These are phyloP conservation scores for Amorpha juglandis DNA, from an alignment of 2,888 invertebrate species.

Conservation along the genomic window DNA sequence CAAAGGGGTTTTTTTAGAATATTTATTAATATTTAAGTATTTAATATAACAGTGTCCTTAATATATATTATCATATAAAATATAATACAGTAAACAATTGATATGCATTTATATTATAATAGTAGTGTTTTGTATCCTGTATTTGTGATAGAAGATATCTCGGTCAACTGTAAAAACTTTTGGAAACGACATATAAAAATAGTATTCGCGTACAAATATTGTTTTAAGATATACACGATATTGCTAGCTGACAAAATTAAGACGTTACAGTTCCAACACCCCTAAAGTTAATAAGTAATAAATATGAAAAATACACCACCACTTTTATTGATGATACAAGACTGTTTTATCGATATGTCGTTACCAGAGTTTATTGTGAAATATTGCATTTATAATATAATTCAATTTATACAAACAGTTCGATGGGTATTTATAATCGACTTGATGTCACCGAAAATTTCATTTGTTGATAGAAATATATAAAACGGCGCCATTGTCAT, in stretches of 20 bases:
- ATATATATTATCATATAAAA: slow-evolving; percentile 35
- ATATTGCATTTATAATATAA: slow-evolving; percentile 20
- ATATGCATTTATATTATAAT: slow-evolving; percentile 50
- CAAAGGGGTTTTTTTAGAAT: slow-evolving; percentile 46
- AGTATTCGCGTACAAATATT: not conserved
- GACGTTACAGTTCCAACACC: not conserved
- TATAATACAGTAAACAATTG: slow-evolving; percentile 35
- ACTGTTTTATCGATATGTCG: not conserved
- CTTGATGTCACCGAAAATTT: not conserved
- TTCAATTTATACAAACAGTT: not conserved
- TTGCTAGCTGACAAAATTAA: not conserved
- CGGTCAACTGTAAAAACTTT: slow-evolving; percentile 1
- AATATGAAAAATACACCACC: not conserved
- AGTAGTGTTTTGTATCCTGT: slow-evolving; percentile 21
- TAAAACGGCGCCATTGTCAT: not conserved
- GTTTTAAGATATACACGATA: not conserved
- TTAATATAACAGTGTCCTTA: slow-evolving; percentile 45
- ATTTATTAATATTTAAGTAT: slow-evolving; percentile 46
- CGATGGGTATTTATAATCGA: not conserved
- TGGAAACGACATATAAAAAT: not conserved
- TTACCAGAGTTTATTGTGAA: slow-evolving; percentile 8
- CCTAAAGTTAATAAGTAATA: not conserved
- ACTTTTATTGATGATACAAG: not conserved
- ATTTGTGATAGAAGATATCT: slow-evolving; percentile 22
- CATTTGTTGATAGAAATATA: not conserved